phyloP scores from a whole-genome alignment of 30 jellyfish, hydroid and myxozoan genomes.

The Aurelia aurita complex sp. Pacific region DNA sequence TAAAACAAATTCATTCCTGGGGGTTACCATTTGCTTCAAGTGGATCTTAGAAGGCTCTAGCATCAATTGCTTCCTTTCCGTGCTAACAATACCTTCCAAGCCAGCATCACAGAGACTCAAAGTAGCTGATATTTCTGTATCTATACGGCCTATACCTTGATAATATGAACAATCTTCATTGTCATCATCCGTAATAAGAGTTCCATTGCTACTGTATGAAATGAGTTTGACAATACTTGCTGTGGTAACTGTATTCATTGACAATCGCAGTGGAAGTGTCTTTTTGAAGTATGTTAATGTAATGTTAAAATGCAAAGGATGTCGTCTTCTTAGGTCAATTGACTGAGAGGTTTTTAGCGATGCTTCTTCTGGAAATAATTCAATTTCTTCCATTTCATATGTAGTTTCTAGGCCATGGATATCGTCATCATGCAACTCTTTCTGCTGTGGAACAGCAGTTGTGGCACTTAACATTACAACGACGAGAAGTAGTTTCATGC shows the following conservation, averaged over 20 bases:
- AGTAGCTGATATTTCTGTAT: constrained; percentile 4
- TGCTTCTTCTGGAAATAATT: too few relatives aligned
- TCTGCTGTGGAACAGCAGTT: too few relatives aligned
- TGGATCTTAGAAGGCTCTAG: not conserved
- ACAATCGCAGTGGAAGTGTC: not conserved
- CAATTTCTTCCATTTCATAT: too few relatives aligned
- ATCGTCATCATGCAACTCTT: too few relatives aligned
- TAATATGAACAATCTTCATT: constrained; percentile 5
- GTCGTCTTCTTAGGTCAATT: too few relatives aligned
- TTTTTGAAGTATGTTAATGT: not conserved
- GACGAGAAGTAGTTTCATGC: too few relatives aligned
- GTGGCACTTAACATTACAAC: too few relatives aligned
- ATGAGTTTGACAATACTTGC: constrained; percentile 7
- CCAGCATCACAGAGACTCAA: constrained; percentile 1
- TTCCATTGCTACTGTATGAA: not conserved
- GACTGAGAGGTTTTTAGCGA: too few relatives aligned
- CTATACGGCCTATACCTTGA: not conserved
- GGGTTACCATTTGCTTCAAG: not conserved
- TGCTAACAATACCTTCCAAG: constrained; percentile 11
- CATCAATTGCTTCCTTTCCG: not conserved
- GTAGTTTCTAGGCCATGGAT: too few relatives aligned
- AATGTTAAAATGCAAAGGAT: not conserved
- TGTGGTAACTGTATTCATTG: not conserved
- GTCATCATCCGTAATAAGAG: not conserved
- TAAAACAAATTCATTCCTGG: constrained; percentile 1